A percentile compares a stretch with the other conserved stretches of the same genome.
Conservation (phyloP, 2,888 invertebrate genomes). For the Drepana falcataria region DNA sequence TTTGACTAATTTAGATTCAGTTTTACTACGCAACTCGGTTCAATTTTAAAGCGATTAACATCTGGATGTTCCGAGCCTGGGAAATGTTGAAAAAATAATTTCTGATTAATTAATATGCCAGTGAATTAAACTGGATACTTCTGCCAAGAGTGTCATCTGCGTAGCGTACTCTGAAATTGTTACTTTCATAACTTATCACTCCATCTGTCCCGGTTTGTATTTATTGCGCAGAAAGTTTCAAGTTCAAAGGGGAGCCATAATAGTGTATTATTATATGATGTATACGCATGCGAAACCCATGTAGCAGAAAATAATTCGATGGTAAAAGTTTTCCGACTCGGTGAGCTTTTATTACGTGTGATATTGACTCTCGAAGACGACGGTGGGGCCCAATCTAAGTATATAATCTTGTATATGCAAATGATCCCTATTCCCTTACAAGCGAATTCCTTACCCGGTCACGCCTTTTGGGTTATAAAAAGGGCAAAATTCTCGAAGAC, state of each 20-base stretch:
- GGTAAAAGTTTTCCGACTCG: constrained; percentile 52
- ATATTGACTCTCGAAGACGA: constrained; percentile 57
- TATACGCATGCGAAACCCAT: constrained; percentile 35
- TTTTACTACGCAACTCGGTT: background rate
- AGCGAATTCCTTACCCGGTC: constrained; percentile 59
- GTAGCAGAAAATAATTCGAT: constrained; percentile 58
- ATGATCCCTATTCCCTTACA: constrained; percentile 58
- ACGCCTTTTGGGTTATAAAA: constrained; percentile 59
- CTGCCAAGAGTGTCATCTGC: background rate
- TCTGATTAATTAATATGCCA: background rate
- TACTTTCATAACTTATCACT: background rate
- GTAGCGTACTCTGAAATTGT: background rate
- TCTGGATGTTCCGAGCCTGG: background rate
- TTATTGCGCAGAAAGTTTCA: background rate
- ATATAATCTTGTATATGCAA: constrained; percentile 69
- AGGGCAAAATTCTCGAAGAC: constrained; percentile 49
- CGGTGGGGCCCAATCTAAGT: constrained; percentile 52
- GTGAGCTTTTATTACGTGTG: constrained; percentile 60
- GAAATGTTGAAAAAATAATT: background rate
- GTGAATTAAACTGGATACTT: background rate
- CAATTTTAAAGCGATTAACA: constrained; percentile 1
- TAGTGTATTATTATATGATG: constrained; percentile 29
- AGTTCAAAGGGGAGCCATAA: constrained; percentile 20
- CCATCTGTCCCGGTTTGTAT: background rate
- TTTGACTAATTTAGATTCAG: constrained; percentile 1